Conservation (phyloP, 2,113 vertebrate genomes). For the Holacanthus passer region DNA sequence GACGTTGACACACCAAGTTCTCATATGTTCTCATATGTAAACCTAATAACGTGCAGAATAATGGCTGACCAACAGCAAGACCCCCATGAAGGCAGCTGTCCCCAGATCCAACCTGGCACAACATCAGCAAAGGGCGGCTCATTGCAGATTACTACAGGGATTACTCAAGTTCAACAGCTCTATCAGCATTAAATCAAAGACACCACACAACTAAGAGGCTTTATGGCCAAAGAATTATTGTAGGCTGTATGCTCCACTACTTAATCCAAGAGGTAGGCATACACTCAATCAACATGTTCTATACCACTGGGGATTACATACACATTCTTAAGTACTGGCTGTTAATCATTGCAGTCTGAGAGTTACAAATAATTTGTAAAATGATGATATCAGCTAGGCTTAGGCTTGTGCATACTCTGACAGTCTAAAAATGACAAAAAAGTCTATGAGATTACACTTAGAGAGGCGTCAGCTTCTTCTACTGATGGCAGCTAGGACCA, state of each 20-base stretch:
- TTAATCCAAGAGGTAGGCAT: conserved; percentile 28
- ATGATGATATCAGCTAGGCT: background rate
- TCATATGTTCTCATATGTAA: background rate
- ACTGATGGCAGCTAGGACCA: background rate
- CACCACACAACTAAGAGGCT: conserved; percentile 70
- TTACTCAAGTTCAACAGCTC: conserved; percentile 73
- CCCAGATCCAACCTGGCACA: conserved; percentile 54
- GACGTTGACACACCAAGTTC: background rate
- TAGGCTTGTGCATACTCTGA: background rate
- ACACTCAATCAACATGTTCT: conserved; percentile 18
- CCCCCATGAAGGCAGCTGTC: conserved; percentile 42
- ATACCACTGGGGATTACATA: background rate
- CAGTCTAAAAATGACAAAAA: background rate
- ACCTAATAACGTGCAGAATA: conserved; percentile 3
- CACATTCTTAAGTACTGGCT: background rate
- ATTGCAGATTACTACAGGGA: conserved; percentile 75
- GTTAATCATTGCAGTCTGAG: background rate
- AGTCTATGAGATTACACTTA: conserved; percentile 2
- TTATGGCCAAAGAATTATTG: conserved; percentile 58
- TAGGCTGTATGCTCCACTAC: conserved; percentile 13
- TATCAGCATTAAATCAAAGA: conserved; percentile 76
- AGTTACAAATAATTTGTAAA: background rate
- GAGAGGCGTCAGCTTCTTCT: background rate
- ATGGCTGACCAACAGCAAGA: conserved; percentile 27
- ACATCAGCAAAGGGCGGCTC: conserved; percentile 67